Evolutionary conservation across 2,797 vertebrate species (phyloP), one percentile per base, ranked within the genome.

Genomic region (Sebastes matsubarae): DNA sequence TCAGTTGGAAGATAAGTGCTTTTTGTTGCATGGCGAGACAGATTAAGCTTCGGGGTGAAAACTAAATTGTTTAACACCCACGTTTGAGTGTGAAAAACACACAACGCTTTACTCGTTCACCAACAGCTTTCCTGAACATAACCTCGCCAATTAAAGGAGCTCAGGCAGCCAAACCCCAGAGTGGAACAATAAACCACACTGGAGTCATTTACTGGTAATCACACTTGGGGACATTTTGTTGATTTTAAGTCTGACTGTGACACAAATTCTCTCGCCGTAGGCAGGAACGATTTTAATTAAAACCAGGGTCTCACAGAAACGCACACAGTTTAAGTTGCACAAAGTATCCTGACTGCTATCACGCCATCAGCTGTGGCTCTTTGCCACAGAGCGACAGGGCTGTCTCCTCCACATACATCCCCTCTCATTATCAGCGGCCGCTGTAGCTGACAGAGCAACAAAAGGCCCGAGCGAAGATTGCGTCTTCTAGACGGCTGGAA

Each of bases 371-470:
- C 71, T 72, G 30, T 12, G 50, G 6, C 69, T 55, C 72, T 69
- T 54, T 8, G 54, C 30, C 69, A 16, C 71, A 61, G 42, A 60
- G 66, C 20, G 61, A 67, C 74, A 38, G 60, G 22, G 10, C 77
- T 1, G 32, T 65, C 82, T 63, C 36, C 63, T 54, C 73, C 38
- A 2, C 71, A 76, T 36, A 73, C 79, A 14, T 69, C 78, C 50
- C 63, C 46, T 55, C 72, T 83, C 59, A 42, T 87, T 88, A 87
- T 81, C 87, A 76, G 79, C 11, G 3, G 63, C n/a, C 72, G 5
- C 68, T 50, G 68, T 6, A 42, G 74, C 75, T 34, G 67, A 83
- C 72, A 42, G 68, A 68, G 64, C 80, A 65, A 92, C 85, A 90
- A 85, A 83, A 61, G 38, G 4, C 50, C 50, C 4, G 50, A 52